phyloP scores from a whole-genome alignment of 1,140 invertebrate species.

The Calycopis cecrops region DNA sequence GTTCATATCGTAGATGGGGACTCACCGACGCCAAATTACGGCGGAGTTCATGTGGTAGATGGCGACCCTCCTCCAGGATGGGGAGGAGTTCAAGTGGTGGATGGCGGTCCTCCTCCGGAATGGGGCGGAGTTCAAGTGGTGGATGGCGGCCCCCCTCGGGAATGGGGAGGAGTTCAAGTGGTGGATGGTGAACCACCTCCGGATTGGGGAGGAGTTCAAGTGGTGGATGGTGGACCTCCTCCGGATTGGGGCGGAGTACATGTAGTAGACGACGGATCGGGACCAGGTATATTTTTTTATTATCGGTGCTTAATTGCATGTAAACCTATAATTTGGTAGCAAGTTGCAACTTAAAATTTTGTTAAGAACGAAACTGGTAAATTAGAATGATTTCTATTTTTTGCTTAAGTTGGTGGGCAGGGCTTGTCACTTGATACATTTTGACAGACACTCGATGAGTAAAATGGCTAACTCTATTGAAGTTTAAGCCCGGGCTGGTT shows the following conservation, averaged over 20 bases:
- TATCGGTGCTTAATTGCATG: too few relatives aligned
- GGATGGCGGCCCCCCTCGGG: constrained; percentile 5
- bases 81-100: constrained; percentile 25
- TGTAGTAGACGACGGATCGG: constrained; percentile 18
- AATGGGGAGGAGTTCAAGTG: constrained; percentile 14
- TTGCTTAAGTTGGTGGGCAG: too few relatives aligned
- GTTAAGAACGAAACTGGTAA: too few relatives aligned
- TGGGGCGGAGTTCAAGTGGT: constrained; percentile 20
- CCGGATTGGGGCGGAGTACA: constrained; percentile 20
- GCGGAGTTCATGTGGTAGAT: constrained; percentile 18
- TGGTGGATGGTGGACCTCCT: constrained; percentile 13
- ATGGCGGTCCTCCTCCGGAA: constrained; percentile 1
- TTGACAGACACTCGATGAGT: too few relatives aligned
- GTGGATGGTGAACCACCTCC: constrained; percentile 12
- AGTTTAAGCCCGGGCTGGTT: too few relatives aligned
- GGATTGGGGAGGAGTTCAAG: constrained; percentile 11
- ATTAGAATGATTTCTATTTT: too few relatives aligned
- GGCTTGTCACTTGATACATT: too few relatives aligned
- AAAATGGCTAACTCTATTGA: too few relatives aligned
- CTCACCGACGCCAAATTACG: neutral
- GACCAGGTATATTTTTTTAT: neutral
- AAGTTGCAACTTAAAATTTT: too few relatives aligned
- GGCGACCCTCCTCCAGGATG: neutral
- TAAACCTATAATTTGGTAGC: too few relatives aligned
- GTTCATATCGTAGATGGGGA: constrained; percentile 24